phyloP scores from a whole-genome alignment of 2,888 invertebrate genomes.

The Eupithecia pulchellata region DNA sequence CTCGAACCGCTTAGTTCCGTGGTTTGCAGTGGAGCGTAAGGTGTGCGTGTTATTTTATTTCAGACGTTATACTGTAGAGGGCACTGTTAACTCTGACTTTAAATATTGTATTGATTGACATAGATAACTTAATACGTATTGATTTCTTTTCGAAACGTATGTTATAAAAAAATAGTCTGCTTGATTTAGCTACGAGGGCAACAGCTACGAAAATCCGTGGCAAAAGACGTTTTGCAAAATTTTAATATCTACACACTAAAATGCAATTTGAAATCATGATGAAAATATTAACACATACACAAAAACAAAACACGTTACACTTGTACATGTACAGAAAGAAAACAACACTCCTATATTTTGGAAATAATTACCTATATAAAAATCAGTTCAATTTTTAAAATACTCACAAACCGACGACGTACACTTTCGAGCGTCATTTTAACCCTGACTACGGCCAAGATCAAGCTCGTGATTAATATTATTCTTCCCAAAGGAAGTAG shows the following conservation, averaged over 20 bases:
- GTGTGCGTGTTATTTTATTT: conserved; percentile 40
- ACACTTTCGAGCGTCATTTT: background rate
- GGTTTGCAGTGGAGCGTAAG: conserved; percentile 28
- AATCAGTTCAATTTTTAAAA: background rate
- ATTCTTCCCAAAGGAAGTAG: conserved; percentile 38
- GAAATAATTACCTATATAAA: background rate
- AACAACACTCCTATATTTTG: background rate
- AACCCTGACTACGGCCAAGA: conserved; percentile 29
- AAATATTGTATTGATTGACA: too few relatives aligned
- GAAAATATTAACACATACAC: background rate
- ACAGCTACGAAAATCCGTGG: conserved; percentile 8
- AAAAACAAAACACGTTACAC: too few relatives aligned
- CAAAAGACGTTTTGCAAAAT: background rate
- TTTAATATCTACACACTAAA: background rate
- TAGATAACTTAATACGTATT: too few relatives aligned
- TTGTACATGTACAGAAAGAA: background rate
- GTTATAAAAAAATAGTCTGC: background rate
- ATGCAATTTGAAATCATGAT: background rate
- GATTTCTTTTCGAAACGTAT: too few relatives aligned
- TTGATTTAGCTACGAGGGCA: background rate
- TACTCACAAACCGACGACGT: background rate
- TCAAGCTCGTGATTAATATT: conserved; percentile 38
- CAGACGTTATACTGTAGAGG: conserved; percentile 52
- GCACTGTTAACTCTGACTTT: conserved; percentile 47
- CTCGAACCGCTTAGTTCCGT: conserved; percentile 42